Base-by-base conservation (phyloP, 2,113 vertebrate genomes). In the Dicerorhinus sumatrensis region DNA sequence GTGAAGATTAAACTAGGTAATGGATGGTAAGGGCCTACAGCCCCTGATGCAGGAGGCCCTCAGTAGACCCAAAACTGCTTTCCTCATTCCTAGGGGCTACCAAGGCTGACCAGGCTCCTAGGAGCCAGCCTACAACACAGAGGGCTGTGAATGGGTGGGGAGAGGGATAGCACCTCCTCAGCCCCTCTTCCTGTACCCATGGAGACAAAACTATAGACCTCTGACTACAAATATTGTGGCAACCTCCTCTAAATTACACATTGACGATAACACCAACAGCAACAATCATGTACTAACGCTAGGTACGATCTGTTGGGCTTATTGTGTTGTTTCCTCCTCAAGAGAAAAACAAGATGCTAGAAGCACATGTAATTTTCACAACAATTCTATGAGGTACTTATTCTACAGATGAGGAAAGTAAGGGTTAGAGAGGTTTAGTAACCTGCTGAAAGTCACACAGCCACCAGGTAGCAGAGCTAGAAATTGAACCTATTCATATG, bases 361-460 rank as follows among this genome's bases (percentile, higher is more conserved):
- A 51, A 48, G 29, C 8, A 20, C 36, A 70, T 67, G 72, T 60
- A 33, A 65, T 81, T 89, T 84, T 72, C 25, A 39, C 58, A 48
- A 36, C 18, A 65, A 48, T 48, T 46, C 86, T 70, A 54, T 60
- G 27, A 94, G 48, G 23, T 31, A 29, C 20, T 33, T 72, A 54
- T 42, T 93, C 84, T 86, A 58, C 16, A 4, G 3, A 82, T 72
- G 29, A 85, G 48, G 80, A 93, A 93, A 88, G 80, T 17, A 77
- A 85, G 29, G 36, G 75, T 82, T 67, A 90, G 76, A 91, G 60
- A 94, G 48, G 5, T 67, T 75, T 85, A 67, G 63, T 14, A 86
- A 92, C 63, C 65, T 90, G 51, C 21, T 51, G 60, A 84, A 84
- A 76, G 70, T 58, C 85, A 82, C 87, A 95, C 1, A 87, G 73